Evolutionary conservation across 1,140 invertebrate species (phyloP).

Genomic region (Hypsibius dujardini): DNA sequence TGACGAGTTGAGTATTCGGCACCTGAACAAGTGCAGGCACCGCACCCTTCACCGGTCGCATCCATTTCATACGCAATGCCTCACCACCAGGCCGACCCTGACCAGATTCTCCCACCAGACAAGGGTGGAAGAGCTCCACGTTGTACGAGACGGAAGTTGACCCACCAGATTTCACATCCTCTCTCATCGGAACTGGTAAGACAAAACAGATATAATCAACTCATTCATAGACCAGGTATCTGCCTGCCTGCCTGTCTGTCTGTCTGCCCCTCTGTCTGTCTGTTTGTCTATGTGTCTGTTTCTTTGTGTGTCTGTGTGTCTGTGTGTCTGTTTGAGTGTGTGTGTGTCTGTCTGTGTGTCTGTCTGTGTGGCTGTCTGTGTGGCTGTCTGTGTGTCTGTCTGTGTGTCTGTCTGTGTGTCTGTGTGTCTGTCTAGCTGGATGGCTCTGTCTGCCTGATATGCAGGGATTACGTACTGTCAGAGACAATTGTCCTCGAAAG

Average conservation of each 20-base stretch:
- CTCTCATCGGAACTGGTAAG: slow-evolving; percentile 14
- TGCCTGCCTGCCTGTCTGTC: not conserved
- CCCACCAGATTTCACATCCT: slow-evolving; percentile 11
- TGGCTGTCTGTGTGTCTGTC: too few species aligned
- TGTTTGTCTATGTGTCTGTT: too few species aligned
- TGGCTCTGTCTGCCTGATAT: not conserved
- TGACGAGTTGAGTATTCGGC: not conserved
- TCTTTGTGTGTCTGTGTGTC: too few species aligned
- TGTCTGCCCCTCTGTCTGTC: too few species aligned
- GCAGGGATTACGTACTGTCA: slow-evolving; percentile 10
- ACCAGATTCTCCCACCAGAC: not conserved
- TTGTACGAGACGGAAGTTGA: not conserved
- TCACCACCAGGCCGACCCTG: not conserved
- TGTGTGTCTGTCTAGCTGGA: not conserved
- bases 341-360: too few species aligned
- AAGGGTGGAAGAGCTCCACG: slow-evolving; percentile 1
- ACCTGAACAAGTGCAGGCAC: not conserved
- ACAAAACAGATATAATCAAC: not conserved
- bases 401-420: too few species aligned
- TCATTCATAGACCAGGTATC: not conserved
- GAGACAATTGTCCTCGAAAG: not conserved
- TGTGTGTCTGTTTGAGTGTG: too few species aligned
- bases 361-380: too few species aligned
- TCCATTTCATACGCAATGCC: not conserved
- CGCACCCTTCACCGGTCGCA: not conserved